A percentile compares a stretch with the other conserved stretches of the same genome.
Evolutionary conservation across 2,797 vertebrate genomes (phyloP).

Genomic region (Chloroceryle amazona): DNA sequence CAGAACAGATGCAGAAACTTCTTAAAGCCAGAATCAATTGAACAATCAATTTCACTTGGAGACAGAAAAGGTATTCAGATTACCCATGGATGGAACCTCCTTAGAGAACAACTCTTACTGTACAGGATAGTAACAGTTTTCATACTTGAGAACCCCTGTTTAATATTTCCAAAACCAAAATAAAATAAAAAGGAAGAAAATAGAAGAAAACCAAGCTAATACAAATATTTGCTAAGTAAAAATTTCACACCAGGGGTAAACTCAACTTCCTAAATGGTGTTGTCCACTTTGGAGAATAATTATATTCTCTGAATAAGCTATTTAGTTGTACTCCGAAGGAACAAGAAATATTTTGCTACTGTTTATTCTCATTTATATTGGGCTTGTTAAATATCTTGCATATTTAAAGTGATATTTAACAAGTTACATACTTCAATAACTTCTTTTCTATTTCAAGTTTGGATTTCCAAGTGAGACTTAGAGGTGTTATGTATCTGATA

Average conservation of each 20-base stretch:
- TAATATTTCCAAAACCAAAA: no score
- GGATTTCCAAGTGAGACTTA: background rate
- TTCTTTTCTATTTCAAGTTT: background rate
- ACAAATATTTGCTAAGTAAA: background rate
- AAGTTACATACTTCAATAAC: background rate
- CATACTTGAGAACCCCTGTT: background rate
- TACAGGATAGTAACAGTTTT: background rate
- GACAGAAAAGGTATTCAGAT: background rate
- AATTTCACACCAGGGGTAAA: background rate
- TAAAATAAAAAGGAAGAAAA: background rate
- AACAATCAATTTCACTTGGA: no score
- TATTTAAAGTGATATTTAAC: background rate
- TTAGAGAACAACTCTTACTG: background rate
- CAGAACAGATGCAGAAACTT: background rate
- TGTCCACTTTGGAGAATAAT: background rate
- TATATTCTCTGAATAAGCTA: background rate
- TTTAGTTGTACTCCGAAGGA: background rate
- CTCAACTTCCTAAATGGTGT: background rate
- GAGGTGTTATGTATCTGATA: background rate
- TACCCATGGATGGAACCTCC: accelerated
- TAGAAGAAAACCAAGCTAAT: background rate
- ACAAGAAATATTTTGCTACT: background rate
- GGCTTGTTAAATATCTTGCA: background rate
- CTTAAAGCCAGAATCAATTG: background rate
- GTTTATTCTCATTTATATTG: background rate